Evolutionary conservation across 2,797 vertebrate genomes (phyloP).

Genomic region (Melopsittacus undulatus): DNA sequence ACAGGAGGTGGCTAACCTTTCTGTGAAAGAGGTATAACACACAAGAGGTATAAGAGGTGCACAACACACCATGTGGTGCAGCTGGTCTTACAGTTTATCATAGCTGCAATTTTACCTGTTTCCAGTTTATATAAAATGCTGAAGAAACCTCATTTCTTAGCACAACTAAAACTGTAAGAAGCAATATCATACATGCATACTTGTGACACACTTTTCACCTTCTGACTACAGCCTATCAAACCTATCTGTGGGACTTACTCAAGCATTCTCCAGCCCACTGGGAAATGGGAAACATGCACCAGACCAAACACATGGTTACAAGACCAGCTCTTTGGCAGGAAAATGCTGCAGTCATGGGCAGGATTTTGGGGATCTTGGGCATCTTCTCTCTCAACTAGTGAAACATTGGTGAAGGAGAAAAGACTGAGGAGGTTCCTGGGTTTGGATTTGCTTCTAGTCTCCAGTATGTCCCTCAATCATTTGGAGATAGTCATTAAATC

Average conservation of each 20-base stretch:
- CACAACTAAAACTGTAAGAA: neutral
- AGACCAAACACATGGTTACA: neutral
- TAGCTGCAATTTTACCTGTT: neutral
- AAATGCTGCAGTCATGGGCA: neutral
- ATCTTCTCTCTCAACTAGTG: neutral
- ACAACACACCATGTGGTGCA: neutral
- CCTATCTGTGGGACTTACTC: neutral
- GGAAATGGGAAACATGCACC: neutral
- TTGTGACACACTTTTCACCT: neutral
- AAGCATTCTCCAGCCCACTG: neutral
- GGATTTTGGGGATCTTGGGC: neutral
- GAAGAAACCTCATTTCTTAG: neutral
- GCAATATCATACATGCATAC: neutral
- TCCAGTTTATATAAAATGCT: neutral
- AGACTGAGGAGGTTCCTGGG: neutral
- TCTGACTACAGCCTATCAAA: neutral
- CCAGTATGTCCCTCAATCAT: neutral
- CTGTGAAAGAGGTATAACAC: neutral
- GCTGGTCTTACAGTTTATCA: neutral
- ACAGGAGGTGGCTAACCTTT: neutral
- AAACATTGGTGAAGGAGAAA: neutral
- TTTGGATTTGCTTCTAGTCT: neutral
- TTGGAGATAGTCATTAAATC: neutral
- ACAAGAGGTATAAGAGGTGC: too few species aligned
- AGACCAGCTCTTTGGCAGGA: neutral